Conservation (phyloP, 2,888 invertebrate genomes). For the Rhaphigaster nebulosa region DNA sequence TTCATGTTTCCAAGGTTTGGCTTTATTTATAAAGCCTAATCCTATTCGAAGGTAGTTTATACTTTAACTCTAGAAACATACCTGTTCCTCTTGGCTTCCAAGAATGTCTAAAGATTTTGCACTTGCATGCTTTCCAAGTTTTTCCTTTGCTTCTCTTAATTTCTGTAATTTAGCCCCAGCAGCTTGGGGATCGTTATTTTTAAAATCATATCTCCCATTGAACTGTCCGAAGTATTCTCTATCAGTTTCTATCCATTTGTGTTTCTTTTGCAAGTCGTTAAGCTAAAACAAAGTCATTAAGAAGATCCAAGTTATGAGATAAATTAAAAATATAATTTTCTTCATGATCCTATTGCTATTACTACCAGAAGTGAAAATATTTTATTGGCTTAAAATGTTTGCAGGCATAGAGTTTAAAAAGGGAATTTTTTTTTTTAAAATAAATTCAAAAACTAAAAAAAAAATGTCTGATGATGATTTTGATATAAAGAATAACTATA, state of each 20-base stretch:
- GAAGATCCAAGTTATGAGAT: no score
- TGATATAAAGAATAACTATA: no score
- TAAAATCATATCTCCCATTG: slow-evolving; percentile 79
- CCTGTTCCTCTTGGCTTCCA: slow-evolving; percentile 88
- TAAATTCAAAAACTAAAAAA: no score
- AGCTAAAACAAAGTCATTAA: slow-evolving; percentile 64
- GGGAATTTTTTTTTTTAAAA: no score
- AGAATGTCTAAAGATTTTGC: slow-evolving; percentile 88
- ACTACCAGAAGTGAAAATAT: background rate
- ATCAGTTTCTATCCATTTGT: slow-evolving; percentile 85
- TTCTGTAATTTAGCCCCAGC: slow-evolving; percentile 73
- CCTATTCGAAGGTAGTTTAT: background rate
- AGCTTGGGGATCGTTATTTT: slow-evolving; percentile 74
- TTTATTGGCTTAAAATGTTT: no score
- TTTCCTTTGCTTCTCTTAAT: slow-evolving; percentile 75
- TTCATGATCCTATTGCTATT: background rate
- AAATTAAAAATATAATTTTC: background rate
- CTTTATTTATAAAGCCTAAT: no score
- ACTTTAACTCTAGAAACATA: slow-evolving; percentile 67
- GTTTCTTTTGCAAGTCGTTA: slow-evolving; percentile 70
- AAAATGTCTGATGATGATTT: no score
- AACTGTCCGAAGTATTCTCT: slow-evolving; percentile 81
- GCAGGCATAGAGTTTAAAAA: no score
- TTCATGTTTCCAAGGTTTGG: no score
- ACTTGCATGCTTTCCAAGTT: slow-evolving; percentile 81